These are phyloP conservation scores for Temnopleurus reevesii DNA, from an alignment of 53 echinoderm and acorn worm genomes.

Conservation along the genomic window DNA sequence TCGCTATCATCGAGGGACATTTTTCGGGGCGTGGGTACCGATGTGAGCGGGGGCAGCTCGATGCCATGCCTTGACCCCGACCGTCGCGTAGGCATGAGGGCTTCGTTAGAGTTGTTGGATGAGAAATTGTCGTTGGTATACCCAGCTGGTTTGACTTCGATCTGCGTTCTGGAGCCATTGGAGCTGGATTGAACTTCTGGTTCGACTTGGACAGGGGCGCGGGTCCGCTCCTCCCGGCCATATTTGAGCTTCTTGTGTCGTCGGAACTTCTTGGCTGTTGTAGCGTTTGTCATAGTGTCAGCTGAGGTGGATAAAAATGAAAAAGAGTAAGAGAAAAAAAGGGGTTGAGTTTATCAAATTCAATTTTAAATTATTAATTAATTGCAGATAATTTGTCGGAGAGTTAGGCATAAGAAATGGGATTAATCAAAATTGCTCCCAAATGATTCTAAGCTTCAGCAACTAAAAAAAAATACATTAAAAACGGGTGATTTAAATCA, in stretches of 20 bases:
- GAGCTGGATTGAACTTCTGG: neutral
- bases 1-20: slow-evolving; percentile 37
- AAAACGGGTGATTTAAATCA: too few species aligned
- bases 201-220: slow-evolving; percentile 24
- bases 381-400: too few species aligned
- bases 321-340: neutral
- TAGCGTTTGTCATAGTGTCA: neutral
- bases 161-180: neutral
- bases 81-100: neutral
- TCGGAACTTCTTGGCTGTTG: slow-evolving; percentile 14
- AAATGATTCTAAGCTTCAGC: too few species aligned
- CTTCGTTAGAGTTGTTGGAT: slow-evolving; percentile 30
- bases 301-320: neutral
- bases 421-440: too few species aligned
- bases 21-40: neutral
- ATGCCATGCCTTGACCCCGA: slow-evolving; percentile 30
- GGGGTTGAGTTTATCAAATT: neutral
- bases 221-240: neutral
- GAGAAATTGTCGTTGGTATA: slow-evolving; percentile 19
- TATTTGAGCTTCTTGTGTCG: slow-evolving; percentile 22
- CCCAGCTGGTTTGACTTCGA: neutral
- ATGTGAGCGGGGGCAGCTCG: neutral
- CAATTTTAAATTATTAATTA: neutral
- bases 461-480: too few species aligned
- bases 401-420: too few species aligned